phyloP scores from a whole-genome alignment of 37 sponge, comb jelly and placozoan species.

The Spongia lamella region DNA sequence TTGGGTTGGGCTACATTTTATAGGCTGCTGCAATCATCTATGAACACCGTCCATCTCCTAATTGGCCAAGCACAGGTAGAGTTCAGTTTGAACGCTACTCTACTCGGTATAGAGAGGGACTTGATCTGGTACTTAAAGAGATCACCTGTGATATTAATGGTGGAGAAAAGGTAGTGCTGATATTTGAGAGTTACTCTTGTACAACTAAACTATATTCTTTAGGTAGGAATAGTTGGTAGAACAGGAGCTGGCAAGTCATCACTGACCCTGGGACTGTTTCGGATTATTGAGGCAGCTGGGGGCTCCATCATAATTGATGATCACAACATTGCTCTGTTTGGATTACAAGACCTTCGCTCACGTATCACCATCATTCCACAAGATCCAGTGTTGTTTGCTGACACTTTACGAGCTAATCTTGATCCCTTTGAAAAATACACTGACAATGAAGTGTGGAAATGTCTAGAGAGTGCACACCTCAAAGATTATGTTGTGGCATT shows the following conservation, averaged over 20 bases:
- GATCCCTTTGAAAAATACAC: slow-evolving; percentile 82
- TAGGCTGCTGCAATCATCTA: slow-evolving; percentile 77
- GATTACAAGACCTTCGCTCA: slow-evolving; percentile 84
- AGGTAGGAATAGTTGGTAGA: slow-evolving; percentile 96
- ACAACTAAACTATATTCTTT: not conserved
- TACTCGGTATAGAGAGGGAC: slow-evolving; percentile 88
- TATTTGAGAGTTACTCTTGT: not conserved
- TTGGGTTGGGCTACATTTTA: not conserved
- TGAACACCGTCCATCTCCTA: slow-evolving; percentile 58
- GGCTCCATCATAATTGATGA: slow-evolving; percentile 83
- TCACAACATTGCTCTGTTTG: slow-evolving; percentile 64
- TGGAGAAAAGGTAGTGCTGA: slow-evolving; percentile 79
- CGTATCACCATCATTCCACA: slow-evolving; percentile 94
- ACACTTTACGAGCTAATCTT: slow-evolving; percentile 81
- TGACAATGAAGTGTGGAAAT: slow-evolving; percentile 85
- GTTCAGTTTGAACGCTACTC: slow-evolving; percentile 82
- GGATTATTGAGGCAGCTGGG: slow-evolving; percentile 88
- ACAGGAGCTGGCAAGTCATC: slow-evolving; percentile 99
- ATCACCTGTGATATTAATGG: slow-evolving; percentile 71
- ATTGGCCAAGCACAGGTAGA: slow-evolving; percentile 86
- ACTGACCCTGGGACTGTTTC: slow-evolving; percentile 91
- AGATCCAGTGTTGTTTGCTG: slow-evolving; percentile 95
- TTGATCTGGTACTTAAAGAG: slow-evolving; percentile 85
- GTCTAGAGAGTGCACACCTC: slow-evolving; percentile 84
- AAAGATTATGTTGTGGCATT: slow-evolving; percentile 68